These are phyloP conservation scores for Nannoperca obscura DNA, from an alignment of 2,797 vertebrate genomes.

Conservation along the genomic window DNA sequence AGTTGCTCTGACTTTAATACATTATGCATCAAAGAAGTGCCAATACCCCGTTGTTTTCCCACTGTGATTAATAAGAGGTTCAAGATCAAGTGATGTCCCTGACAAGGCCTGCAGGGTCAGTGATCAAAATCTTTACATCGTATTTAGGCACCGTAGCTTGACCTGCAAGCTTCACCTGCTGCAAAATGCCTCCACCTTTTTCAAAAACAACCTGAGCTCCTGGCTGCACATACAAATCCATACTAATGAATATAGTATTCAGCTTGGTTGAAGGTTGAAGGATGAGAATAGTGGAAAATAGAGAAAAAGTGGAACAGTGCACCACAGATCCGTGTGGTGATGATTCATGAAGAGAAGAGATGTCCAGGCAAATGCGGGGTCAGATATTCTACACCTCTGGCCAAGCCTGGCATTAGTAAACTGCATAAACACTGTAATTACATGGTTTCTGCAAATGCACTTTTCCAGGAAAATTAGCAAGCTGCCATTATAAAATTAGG, in stretches of 20 bases:
- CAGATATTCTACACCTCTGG: conserved; percentile 44
- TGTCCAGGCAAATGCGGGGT: conserved; percentile 33
- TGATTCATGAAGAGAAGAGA: conserved; percentile 39
- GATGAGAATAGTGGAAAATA: not conserved
- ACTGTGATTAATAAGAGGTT: conserved; percentile 16
- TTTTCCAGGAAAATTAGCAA: conserved; percentile 49
- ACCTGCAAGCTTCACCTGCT: conserved; percentile 9
- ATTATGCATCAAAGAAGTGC: conserved; percentile 65
- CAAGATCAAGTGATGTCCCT: conserved; percentile 7
- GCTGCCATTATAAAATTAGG: conserved; percentile 44
- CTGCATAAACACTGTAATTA: conserved; percentile 54
- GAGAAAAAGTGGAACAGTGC: not conserved
- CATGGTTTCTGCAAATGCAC: conserved; percentile 37
- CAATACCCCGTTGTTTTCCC: conserved; percentile 24
- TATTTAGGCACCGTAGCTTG: conserved; percentile 4
- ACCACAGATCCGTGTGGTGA: conserved; percentile 22
- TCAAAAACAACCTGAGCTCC: conserved; percentile 19
- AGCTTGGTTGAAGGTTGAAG: not conserved
- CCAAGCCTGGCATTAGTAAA: conserved; percentile 37
- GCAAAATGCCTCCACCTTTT: conserved; percentile 9
- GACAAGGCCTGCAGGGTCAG: conserved; percentile 19
- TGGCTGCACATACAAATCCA: conserved; percentile 28
- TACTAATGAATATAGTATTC: conserved; percentile 38
- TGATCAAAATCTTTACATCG: conserved; percentile 31
- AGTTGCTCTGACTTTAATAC: conserved; percentile 42